phyloP scores from a whole-genome alignment of 2,797 vertebrate genomes.

The Botia almorhae region DNA sequence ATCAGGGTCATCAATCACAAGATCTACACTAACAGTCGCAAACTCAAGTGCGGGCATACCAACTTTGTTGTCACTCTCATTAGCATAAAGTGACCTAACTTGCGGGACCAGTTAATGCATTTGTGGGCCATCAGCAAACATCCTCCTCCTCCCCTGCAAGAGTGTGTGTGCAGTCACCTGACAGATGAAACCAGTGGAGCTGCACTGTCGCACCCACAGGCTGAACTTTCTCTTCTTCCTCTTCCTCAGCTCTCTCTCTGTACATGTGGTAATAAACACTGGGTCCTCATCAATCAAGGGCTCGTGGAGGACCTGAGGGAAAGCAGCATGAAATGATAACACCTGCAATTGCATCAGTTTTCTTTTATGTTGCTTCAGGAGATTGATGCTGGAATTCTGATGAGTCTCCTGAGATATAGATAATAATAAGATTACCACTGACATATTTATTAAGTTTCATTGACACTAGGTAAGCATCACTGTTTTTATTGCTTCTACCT shows the following conservation, averaged over 20 bases:
- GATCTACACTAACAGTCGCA: not conserved
- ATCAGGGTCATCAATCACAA: not conserved
- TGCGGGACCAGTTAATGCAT: not conserved
- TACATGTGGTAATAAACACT: conserved; percentile 95
- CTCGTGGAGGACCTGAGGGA: conserved; percentile 91
- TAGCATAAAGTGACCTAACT: not conserved
- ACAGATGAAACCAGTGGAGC: conserved; percentile 96
- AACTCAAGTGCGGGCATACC: not conserved
- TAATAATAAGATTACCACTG: not conserved
- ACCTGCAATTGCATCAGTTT: not conserved
- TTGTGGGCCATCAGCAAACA: not conserved
- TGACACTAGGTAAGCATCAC: too few relatives aligned
- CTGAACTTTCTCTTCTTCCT: conserved; percentile 99
- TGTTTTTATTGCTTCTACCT: too few relatives aligned
- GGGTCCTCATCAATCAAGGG: conserved; percentile 98
- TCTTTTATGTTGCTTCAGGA: not conserved
- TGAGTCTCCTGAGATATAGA: not conserved
- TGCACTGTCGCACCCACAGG: conserved; percentile 97
- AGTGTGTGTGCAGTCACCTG: conserved; percentile 78
- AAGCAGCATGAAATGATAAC: conserved; percentile 11
- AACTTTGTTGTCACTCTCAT: not conserved
- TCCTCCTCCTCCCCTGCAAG: not conserved
- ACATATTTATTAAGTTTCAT: too few relatives aligned
- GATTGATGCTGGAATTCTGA: not conserved
- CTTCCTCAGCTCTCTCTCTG: conserved; percentile 94